phyloP scores from a whole-genome alignment of 2,888 invertebrate species.

The Allygus modestus region DNA sequence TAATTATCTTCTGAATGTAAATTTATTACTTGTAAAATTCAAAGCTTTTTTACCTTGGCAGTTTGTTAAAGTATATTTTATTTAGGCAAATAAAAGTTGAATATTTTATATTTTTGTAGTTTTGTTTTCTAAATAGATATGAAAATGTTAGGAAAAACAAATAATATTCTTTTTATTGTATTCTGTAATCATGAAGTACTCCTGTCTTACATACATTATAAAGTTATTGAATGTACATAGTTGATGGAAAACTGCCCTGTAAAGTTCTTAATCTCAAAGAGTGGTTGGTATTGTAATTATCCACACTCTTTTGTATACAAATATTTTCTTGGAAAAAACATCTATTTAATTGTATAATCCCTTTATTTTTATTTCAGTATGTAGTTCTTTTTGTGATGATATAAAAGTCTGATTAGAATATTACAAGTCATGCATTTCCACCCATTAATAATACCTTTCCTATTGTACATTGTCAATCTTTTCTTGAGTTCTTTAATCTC shows the following conservation, averaged over 20 bases:
- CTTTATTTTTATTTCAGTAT: neutral
- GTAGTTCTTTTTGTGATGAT: conserved; percentile 23
- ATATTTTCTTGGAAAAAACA: neutral
- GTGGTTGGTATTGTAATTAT: neutral
- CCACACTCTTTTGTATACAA: neutral
- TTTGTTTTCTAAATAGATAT: too few relatives aligned
- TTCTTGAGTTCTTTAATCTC: neutral
- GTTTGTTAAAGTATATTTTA: too few relatives aligned
- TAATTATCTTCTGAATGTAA: too few relatives aligned
- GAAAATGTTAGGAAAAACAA: too few relatives aligned
- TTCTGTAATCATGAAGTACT: too few relatives aligned
- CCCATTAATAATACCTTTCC: neutral
- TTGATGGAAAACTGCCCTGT: too few relatives aligned
- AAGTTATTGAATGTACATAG: neutral
- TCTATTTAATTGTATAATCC: neutral
- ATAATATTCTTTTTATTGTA: too few relatives aligned
- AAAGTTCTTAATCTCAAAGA: neutral
- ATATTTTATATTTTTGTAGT: too few relatives aligned
- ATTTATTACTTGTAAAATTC: too few relatives aligned
- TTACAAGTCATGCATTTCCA: conserved; percentile 20
- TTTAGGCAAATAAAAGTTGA: too few relatives aligned
- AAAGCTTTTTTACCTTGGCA: too few relatives aligned
- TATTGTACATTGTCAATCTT: neutral
- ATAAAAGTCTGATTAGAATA: conserved; percentile 34
- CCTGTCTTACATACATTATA: too few relatives aligned